Conservation (phyloP, 2,888 invertebrate species). For the Blera fallax region DNA sequence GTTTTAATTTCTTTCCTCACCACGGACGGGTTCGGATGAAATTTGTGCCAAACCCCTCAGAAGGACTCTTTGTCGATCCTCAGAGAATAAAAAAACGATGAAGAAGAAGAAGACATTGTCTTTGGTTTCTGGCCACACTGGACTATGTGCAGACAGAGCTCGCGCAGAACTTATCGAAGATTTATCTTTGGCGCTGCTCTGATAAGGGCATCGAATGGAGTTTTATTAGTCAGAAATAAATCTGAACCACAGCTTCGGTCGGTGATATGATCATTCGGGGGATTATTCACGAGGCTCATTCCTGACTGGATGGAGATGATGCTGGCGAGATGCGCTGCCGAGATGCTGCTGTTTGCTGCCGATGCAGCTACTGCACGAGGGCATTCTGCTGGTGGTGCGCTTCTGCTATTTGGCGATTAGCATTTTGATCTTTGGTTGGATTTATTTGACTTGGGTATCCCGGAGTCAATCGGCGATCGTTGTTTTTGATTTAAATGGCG, state of each 20-base stretch:
- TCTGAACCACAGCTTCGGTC: conserved; percentile 73
- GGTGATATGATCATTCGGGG: conserved; percentile 67
- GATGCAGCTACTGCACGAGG: conserved; percentile 13
- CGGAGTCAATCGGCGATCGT: conserved; percentile 61
- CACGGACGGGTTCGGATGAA: conserved; percentile 46
- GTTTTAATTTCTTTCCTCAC: conserved; percentile 76
- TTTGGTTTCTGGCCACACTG: conserved; percentile 36
- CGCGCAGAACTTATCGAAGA: conserved; percentile 64
- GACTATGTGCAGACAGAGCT: conserved; percentile 26
- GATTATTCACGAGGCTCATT: conserved; percentile 70
- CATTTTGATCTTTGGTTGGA: conserved; percentile 66
- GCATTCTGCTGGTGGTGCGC: conserved; percentile 11
- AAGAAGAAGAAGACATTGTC: conserved; percentile 46
- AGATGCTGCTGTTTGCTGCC: conserved; percentile 12
- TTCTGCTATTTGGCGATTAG: conserved; percentile 62
- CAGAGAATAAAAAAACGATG: neutral
- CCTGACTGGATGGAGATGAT: conserved; percentile 2
- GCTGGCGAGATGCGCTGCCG: conserved; percentile 23
- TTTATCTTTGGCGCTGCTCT: conserved; percentile 71
- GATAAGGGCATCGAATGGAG: conserved; percentile 71
- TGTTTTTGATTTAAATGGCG: conserved; percentile 61
- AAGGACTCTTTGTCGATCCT: conserved; percentile 30
- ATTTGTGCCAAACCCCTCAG: conserved; percentile 61
- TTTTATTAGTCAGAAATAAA: conserved; percentile 76
- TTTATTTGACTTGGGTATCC: conserved; percentile 65